Evolutionary conservation across 2,113 vertebrate species (phyloP).

Genomic region (Sarotherodon lohbergeri): DNA sequence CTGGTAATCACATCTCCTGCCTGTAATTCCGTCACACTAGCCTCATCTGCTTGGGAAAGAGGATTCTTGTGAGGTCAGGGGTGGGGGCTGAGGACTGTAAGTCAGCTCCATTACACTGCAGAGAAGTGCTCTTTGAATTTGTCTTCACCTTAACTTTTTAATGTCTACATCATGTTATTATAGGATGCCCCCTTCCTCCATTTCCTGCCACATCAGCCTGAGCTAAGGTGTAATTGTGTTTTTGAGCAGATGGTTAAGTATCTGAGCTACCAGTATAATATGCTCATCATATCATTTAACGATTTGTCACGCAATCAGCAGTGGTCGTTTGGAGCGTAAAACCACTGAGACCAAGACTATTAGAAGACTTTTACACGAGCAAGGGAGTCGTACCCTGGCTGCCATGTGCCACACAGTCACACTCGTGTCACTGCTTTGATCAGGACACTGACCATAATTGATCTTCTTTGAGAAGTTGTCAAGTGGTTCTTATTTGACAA

Average conservation of each 20-base stretch:
- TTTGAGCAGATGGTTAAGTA: conserved; percentile 32
- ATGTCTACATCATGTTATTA: neutral
- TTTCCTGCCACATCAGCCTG: conserved; percentile 15
- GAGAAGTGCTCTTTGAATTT: neutral
- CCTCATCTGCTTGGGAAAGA: conserved; percentile 16
- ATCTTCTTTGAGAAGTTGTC: conserved; percentile 48
- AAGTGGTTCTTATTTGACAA: conserved; percentile 51
- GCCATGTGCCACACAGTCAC: neutral
- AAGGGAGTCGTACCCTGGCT: neutral
- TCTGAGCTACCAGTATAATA: neutral
- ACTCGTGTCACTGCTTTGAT: conserved; percentile 27
- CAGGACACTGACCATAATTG: conserved; percentile 34
- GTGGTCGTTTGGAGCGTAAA: neutral
- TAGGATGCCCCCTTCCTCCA: neutral
- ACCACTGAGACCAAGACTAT: neutral
- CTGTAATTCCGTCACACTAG: conserved; percentile 36
- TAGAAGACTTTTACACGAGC: neutral
- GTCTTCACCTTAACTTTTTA: neutral
- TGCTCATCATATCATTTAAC: neutral
- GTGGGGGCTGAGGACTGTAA: neutral
- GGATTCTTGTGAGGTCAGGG: neutral
- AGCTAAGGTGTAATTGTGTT: conserved; percentile 18
- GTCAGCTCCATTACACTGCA: neutral
- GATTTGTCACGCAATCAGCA: conserved; percentile 10
- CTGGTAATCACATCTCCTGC: conserved; percentile 62